Evolutionary conservation across 2,888 invertebrate species (phyloP).

Genomic region (Eristalis intricaria): DNA sequence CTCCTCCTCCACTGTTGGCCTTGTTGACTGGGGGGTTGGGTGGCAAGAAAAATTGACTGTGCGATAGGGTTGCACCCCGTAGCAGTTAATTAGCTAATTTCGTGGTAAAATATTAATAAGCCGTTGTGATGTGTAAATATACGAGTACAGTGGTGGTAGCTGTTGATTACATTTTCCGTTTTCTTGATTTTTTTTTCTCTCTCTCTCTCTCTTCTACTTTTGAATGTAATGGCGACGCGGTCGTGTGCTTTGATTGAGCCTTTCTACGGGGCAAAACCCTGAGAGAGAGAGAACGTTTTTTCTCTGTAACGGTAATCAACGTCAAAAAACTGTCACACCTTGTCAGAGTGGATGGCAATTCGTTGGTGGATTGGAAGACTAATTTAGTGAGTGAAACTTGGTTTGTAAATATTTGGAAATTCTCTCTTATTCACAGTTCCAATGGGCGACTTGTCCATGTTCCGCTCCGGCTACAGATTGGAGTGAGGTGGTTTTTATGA

Average conservation of each 20-base stretch:
- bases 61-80: slow-evolving; percentile 46
- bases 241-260: slow-evolving; percentile 52
- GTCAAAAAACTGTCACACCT: slow-evolving; percentile 35
- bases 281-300: background rate
- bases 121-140: slow-evolving; percentile 71
- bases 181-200: background rate
- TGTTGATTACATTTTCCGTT: slow-evolving; percentile 62
- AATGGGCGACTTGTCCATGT: background rate
- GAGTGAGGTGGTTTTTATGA: background rate
- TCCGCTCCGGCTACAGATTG: too few relatives aligned
- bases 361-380: slow-evolving; percentile 7
- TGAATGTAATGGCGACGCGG: slow-evolving; percentile 23
- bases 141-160: slow-evolving; percentile 39
- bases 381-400: background rate
- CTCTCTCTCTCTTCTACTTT: background rate
- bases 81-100: slow-evolving; percentile 75
- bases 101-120: slow-evolving; percentile 74
- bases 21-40: slow-evolving; percentile 8
- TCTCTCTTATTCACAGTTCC: background rate
- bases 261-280: background rate
- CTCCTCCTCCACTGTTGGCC: background rate
- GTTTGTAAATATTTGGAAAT: background rate
- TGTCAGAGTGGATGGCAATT: slow-evolving; percentile 35
- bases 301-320: slow-evolving; percentile 23
- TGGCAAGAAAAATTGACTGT: background rate